Conservation (phyloP, 1,140 invertebrate species). For the Lepidurus packardi region DNA sequence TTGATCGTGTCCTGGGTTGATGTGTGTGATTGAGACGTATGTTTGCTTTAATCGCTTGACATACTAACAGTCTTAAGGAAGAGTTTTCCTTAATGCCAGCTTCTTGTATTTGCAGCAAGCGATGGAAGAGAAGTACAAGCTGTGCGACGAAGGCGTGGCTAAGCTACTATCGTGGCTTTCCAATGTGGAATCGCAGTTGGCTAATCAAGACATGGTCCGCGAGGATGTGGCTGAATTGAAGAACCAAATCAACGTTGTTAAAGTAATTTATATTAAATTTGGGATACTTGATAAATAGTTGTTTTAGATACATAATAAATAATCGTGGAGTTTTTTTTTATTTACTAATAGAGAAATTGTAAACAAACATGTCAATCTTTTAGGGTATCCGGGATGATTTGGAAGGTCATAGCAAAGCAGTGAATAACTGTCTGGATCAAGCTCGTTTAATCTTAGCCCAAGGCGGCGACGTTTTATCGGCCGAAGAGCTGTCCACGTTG, state of each 20-base stretch:
- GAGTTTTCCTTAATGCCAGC: background rate
- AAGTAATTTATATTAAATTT: conserved; percentile 51
- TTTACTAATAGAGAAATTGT: background rate
- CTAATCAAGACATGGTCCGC: conserved; percentile 77
- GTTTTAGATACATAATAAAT: conserved; percentile 10
- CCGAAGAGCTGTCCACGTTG: conserved; percentile 77
- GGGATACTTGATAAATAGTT: background rate
- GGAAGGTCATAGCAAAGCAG: conserved; percentile 74
- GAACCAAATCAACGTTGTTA: conserved; percentile 81
- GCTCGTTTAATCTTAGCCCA: conserved; percentile 83
- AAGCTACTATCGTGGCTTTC: conserved; percentile 82
- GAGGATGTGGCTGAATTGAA: conserved; percentile 81
- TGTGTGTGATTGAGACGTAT: background rate
- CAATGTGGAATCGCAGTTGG: conserved; percentile 77
- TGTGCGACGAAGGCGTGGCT: conserved; percentile 74
- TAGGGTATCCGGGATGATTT: conserved; percentile 87
- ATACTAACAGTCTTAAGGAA: conserved; percentile 1
- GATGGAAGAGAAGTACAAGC: conserved; percentile 86
- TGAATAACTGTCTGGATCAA: conserved; percentile 82
- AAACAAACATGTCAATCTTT: conserved; percentile 35
- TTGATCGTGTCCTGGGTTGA: background rate
- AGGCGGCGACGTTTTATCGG: conserved; percentile 79
- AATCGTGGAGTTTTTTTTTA: background rate
- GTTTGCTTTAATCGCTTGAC: background rate
- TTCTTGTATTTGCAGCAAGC: conserved; percentile 64